Evolutionary conservation across 2,888 invertebrate genomes (phyloP).

Genomic region (Caenorhabditis sp.): DNA sequence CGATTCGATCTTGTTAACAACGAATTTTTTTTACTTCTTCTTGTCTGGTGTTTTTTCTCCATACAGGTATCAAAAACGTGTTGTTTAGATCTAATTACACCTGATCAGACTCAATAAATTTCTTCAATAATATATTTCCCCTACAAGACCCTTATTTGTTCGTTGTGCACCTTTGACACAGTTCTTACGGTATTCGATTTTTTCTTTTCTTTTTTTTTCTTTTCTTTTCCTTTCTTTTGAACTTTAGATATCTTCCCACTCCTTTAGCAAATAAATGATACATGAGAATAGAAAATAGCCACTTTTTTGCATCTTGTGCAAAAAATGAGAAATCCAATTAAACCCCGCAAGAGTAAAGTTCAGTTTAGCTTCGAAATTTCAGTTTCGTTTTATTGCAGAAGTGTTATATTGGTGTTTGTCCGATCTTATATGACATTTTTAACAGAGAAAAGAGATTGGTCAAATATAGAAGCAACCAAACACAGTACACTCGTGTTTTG

Average conservation of each 20-base stretch:
- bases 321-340: not conserved
- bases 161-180: no score
- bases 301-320: not conserved
- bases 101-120: no score
- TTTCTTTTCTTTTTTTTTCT: not conserved
- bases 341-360: not conserved
- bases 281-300: not conserved
- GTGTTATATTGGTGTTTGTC: not conserved
- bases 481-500: not conserved
- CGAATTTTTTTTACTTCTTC: not conserved
- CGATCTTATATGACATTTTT: not conserved
- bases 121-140: no score
- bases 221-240: not conserved
- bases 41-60: not conserved
- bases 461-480: not conserved
- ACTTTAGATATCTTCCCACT: not conserved
- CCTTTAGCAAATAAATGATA: not conserved
- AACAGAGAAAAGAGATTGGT: not conserved
- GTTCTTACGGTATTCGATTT: no score
- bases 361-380: not conserved
- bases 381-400: not conserved
- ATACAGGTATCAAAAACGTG: not conserved
- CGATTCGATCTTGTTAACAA: slow-evolving; percentile 8
- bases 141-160: no score
- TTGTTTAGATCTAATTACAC: no score